These are phyloP conservation scores for Larimichthys polyactis DNA, from an alignment of 2,113 vertebrate species.

Conservation along the genomic window DNA sequence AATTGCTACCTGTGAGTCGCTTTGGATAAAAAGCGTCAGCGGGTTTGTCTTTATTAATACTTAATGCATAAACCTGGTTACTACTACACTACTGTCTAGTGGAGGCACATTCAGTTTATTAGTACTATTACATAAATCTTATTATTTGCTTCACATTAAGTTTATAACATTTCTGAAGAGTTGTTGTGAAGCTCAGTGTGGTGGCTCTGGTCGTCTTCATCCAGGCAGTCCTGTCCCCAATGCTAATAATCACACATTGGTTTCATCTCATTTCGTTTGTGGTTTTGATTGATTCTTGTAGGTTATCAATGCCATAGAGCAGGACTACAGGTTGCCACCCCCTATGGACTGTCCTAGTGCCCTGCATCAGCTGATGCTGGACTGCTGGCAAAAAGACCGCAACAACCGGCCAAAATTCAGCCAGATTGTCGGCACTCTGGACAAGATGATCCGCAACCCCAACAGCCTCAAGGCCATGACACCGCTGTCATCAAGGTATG, in stretches of 20 bases:
- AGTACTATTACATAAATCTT: too few species aligned
- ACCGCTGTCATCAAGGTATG: conserved; percentile 92
- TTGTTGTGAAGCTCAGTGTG: too few species aligned
- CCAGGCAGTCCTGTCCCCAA: not conserved
- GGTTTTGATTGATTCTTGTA: conserved; percentile 53
- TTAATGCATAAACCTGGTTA: too few species aligned
- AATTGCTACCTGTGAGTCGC: too few species aligned
- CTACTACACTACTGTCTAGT: too few species aligned
- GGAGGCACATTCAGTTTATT: too few species aligned
- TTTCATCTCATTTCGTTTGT: not conserved
- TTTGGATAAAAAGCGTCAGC: too few species aligned
- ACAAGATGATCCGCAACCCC: conserved; percentile 98
- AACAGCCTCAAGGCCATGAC: conserved; percentile 95
- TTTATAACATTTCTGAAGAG: too few species aligned
- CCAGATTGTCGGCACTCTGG: conserved; percentile 94
- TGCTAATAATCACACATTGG: not conserved
- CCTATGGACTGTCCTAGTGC: conserved; percentile 97
- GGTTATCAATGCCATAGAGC: conserved; percentile 98
- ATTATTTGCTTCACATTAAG: too few species aligned
- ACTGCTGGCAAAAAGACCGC: conserved; percentile 98
- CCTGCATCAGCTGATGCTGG: conserved; percentile 96
- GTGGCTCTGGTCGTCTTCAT: too few species aligned
- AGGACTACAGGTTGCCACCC: conserved; percentile 94
- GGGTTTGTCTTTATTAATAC: too few species aligned
- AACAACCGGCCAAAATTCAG: conserved; percentile 95